Evolutionary conservation across 1,140 invertebrate species (phyloP).

Genomic region (Drosophila bocqueti): DNA sequence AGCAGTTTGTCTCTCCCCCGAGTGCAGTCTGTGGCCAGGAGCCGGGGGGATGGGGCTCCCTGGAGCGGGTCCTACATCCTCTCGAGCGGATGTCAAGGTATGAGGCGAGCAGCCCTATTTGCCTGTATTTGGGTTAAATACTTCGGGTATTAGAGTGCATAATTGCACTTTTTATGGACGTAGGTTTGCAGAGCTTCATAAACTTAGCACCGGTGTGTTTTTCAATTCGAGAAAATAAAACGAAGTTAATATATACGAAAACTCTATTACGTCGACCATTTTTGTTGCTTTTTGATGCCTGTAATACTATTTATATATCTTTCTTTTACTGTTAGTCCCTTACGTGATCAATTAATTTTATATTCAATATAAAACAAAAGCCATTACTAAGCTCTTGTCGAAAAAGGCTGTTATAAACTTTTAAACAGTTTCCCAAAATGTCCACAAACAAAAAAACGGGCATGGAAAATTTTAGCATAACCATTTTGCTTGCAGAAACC

Average conservation of each 20-base stretch:
- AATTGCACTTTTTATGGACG: constrained; percentile 10
- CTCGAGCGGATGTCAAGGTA: constrained; percentile 39
- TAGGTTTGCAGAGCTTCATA: background rate
- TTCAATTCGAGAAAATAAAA: background rate
- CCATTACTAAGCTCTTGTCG: constrained; percentile 12
- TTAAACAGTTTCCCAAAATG: constrained; percentile 45
- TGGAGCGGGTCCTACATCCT: constrained; percentile 17
- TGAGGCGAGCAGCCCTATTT: constrained; percentile 12
- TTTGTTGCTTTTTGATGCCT: too few species aligned
- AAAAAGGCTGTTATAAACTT: constrained; percentile 34
- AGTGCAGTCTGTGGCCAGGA: constrained; percentile 35
- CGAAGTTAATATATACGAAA: background rate
- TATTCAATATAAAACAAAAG: constrained; percentile 16
- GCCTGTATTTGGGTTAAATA: constrained; percentile 27
- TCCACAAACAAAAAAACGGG: constrained; percentile 30
- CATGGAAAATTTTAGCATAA: constrained; percentile 66
- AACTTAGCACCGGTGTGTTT: background rate
- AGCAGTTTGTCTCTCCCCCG: constrained; percentile 44
- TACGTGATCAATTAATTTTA: background rate
- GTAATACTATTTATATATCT: background rate
- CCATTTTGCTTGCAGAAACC: constrained; percentile 79
- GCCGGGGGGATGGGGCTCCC: constrained; percentile 14
- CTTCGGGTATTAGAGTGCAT: constrained; percentile 9
- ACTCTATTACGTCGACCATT: too few species aligned
- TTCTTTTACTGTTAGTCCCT: background rate